Evolutionary conservation across 2,113 vertebrate genomes (phyloP).

Genomic region (Galeopterus variegatus): DNA sequence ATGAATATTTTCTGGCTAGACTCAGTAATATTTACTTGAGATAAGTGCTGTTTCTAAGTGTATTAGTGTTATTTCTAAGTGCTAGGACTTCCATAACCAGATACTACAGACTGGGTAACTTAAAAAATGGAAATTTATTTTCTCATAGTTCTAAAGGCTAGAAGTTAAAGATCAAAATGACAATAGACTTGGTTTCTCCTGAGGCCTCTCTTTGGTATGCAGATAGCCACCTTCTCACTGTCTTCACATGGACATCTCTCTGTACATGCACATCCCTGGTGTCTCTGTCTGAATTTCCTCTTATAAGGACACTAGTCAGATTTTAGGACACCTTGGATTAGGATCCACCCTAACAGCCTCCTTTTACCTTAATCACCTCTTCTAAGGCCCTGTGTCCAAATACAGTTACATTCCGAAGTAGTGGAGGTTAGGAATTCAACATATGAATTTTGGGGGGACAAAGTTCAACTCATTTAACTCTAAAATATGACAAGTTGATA

Average conservation of each 20-base stretch:
- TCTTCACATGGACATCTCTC: background rate
- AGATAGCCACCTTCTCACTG: background rate
- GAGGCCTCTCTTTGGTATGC: background rate
- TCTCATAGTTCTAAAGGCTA: background rate
- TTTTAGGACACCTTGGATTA: background rate
- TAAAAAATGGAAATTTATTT: background rate
- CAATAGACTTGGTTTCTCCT: background rate
- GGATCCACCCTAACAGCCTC: background rate
- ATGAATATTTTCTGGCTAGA: background rate
- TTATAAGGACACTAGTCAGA: background rate
- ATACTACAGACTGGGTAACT: background rate
- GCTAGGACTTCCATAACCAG: background rate
- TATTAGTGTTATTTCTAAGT: background rate
- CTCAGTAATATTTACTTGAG: background rate
- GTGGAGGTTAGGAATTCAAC: background rate
- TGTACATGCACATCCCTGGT: background rate
- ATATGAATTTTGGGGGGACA: background rate
- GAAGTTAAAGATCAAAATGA: background rate
- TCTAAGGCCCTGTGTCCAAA: background rate
- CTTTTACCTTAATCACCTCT: background rate
- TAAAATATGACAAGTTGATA: background rate
- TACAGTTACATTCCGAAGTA: background rate
- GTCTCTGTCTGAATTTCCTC: background rate
- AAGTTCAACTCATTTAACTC: background rate
- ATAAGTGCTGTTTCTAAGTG: background rate